Base-by-base conservation (phyloP, 2,113 vertebrate species). In the Pedionomus torquatus region DNA sequence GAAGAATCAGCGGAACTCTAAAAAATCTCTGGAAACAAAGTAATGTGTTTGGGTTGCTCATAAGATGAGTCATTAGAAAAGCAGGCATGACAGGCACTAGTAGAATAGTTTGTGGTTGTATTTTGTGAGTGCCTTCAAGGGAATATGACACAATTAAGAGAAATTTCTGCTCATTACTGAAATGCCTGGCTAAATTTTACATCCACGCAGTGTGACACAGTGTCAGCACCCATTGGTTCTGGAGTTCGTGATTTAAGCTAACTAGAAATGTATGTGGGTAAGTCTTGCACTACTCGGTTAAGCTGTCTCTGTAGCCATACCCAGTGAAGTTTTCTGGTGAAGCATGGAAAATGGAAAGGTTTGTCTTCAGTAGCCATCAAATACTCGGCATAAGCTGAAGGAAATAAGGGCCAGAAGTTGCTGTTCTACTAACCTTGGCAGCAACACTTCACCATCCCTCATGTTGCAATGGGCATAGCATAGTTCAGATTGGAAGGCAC, bases 191-290 rank as follows among this genome's bases (percentile, higher is more conserved):
- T 90, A 54, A 54, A 78, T 87, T 66, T 91, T 37, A 31, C 41
- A 23, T 86, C 58, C 31, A 24, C 0, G 0, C 10, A 74, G 26
- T 0, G 0, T 37, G 69, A 7, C 39, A 15, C 2, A 6, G 41
- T 90, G 82, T 90, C 92, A 95, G 66, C 26, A 39, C 37, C 26
- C 37, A 21, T 5, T 83, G 60, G 4, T 70, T 92, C 57, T 46
- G 64, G 43, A 92, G 19, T 19, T 90, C 14, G 19, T 1, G 3
- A 58, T 89, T 89, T 58, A 57, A 74, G 37, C 19, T n/a, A 83
- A 66, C n/a, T 80, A 63, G 41, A 80, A 66, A 43, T 81, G 23
- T 20, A 14, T n/a, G 26, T 66, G 83, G 28, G 1, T 77, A 70
- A 41, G 13, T 70, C 64, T 70, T 77, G 15, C 17, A 21, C 21